Evolutionary conservation across 2,113 vertebrate genomes (phyloP).

Genomic region (Suricata suricatta): DNA sequence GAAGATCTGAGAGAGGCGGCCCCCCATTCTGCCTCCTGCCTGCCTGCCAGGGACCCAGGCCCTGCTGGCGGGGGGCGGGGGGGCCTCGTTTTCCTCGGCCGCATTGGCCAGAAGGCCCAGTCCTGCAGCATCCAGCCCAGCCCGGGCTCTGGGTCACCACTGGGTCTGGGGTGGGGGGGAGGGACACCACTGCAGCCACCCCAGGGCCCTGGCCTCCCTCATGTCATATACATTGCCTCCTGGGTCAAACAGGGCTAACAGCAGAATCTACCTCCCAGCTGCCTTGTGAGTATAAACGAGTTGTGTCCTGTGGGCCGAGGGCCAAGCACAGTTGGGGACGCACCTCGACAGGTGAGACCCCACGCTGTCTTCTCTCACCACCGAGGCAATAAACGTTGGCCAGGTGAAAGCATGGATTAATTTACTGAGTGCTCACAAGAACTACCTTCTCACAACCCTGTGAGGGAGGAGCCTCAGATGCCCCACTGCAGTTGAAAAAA

Average conservation of each 20-base stretch:
- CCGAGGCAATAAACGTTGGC: slow-evolving; percentile 40
- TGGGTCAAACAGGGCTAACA: neutral
- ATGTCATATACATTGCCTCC: neutral
- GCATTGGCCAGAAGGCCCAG: neutral
- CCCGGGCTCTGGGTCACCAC: neutral
- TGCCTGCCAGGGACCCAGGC: neutral
- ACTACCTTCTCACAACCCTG: neutral
- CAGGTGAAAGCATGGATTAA: neutral
- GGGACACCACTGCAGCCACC: neutral
- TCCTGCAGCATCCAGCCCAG: neutral
- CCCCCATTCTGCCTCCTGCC: neutral
- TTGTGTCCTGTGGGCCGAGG: neutral
- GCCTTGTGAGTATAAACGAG: neutral
- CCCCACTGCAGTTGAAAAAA: neutral
- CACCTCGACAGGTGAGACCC: neutral
- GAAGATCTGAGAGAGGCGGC: slow-evolving; percentile 91
- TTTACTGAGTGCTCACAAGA: neutral
- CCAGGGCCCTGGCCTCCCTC: neutral
- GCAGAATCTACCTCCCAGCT: slow-evolving; percentile 58
- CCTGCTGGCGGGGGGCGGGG: neutral
- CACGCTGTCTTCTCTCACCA: neutral
- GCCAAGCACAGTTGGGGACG: neutral
- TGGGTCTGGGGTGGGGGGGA: neutral
- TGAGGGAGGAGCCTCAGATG: neutral
- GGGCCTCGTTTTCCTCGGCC: neutral